Conservation (phyloP, 2,797 vertebrate genomes). For the Notolabrus celidotus region DNA sequence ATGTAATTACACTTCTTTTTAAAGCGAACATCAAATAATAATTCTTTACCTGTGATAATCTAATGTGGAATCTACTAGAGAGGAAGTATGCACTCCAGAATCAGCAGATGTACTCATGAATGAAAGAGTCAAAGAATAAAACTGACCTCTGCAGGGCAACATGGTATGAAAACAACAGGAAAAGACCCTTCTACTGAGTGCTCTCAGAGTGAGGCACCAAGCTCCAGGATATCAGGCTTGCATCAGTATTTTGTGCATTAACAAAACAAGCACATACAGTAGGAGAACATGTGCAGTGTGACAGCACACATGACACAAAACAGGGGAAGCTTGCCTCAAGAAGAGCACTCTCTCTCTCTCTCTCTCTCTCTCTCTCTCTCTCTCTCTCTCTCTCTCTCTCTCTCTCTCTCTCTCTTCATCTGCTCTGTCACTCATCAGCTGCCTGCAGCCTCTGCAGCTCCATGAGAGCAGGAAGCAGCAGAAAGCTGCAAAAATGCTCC, state of each 20-base stretch:
- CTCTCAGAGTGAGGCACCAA: slow-evolving; percentile 37
- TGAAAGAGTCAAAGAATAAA: slow-evolving; percentile 44
- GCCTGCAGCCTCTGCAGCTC: slow-evolving; percentile 34
- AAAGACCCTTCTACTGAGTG: slow-evolving; percentile 48
- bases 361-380: not conserved
- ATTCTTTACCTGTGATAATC: slow-evolving; percentile 30
- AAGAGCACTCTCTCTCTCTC: slow-evolving; percentile 14
- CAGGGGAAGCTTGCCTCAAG: slow-evolving; percentile 10
- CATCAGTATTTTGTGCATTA: slow-evolving; percentile 31
- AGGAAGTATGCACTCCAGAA: not conserved
- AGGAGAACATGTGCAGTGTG: slow-evolving; percentile 18
- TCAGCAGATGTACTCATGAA: slow-evolving; percentile 24
- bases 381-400: slow-evolving; percentile 30
- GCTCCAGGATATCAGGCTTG: slow-evolving; percentile 29
- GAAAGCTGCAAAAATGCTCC: slow-evolving; percentile 3
- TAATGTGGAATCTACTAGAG: not conserved
- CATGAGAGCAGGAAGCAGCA: slow-evolving; percentile 6
- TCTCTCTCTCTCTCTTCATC: not conserved
- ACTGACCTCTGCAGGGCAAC: slow-evolving; percentile 47
- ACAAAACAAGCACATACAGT: slow-evolving; percentile 41
- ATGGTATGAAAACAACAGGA: slow-evolving; percentile 35
- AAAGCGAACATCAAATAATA: slow-evolving; percentile 30
- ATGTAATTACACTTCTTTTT: slow-evolving; percentile 42
- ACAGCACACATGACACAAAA: slow-evolving; percentile 13
- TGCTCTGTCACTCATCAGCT: slow-evolving; percentile 35